Base-by-base conservation (phyloP, 2,888 invertebrate species). In the Orthosia cruda region DNA sequence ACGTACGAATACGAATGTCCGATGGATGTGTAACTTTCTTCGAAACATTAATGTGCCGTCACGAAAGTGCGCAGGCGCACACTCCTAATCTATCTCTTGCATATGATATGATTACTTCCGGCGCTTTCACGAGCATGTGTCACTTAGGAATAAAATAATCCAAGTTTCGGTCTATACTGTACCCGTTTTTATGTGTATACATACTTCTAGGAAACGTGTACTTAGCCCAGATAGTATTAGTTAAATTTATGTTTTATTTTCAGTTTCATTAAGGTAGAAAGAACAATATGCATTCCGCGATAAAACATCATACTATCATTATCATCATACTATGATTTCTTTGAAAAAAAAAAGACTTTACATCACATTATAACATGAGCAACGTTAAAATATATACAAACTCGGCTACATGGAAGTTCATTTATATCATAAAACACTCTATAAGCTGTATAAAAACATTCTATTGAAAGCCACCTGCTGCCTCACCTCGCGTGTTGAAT, bases 91-190 rank as follows among this genome's bases (percentile, higher is more conserved):
- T 86, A 86, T 88, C 88, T 86, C 86, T 83, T 81, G 86, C 89
- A 89, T 80, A 86, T 70, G 71, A 85, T 86, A 87, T 87, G 86
- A 84, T 89, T 88, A 88, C 91, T 91, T 92, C 92, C 92, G 91
- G 89, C 89, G 90, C 88, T 92, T 92, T 92, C 89, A 91, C 89
- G 85, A 86, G 74, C 85, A 85, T 86, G 82, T 88, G 84, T 85
- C 86, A 85, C 82, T 74, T 74, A 76, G 80, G 74, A 86, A 85
- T 85, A 80, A 83, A 85, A 84, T 82, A 83, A 82, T 84, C 66
- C 75, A 83, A 64, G 74, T 80, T 81, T 81, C 67, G 73, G 47
- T 47, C n/a, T 40, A 12, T 13, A 62, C 20, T 40, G 23, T 64
- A 47, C n/a, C 20, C n/a, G 40, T 63, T 64, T 58, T 55, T 26